Percentiles rank a stretch among this genome's conserved stretches.
Conservation (phyloP, 1,140 invertebrate genomes). For the Drosophila arizonae region DNA sequence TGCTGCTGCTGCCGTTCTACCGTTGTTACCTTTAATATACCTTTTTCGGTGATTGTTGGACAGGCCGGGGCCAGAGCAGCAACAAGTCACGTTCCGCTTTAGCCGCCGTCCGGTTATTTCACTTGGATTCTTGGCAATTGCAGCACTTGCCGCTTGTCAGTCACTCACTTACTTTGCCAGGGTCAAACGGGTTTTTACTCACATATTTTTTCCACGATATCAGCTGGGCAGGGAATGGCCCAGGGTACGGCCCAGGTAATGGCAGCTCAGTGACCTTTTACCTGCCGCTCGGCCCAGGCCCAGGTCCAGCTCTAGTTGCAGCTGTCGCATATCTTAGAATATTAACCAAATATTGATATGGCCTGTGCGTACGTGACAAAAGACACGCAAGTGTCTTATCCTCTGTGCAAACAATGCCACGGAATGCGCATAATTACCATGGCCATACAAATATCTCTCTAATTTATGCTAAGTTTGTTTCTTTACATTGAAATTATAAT, state of each 20-base stretch:
- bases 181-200: constrained; percentile 47
- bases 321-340: constrained; percentile 34
- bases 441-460: neutral
- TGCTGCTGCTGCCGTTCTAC: constrained; percentile 42
- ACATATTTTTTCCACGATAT: neutral
- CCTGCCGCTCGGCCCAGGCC: constrained; percentile 20
- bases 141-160: constrained; percentile 41
- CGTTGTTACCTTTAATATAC: constrained; percentile 66
- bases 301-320: constrained; percentile 32
- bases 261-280: constrained; percentile 50
- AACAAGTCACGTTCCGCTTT: constrained; percentile 62
- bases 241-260: constrained; percentile 13
- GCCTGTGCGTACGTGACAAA: constrained; percentile 55
- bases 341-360: constrained; percentile 27
- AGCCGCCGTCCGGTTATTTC: constrained; percentile 49
- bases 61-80: constrained; percentile 32
- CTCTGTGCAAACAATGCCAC: neutral
- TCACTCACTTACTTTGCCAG: constrained; percentile 30
- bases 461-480: no score
- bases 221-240: constrained; percentile 1
- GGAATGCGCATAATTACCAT: neutral
- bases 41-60: constrained; percentile 62
- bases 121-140: constrained; percentile 56
- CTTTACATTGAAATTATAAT: neutral
- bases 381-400: neutral